Evolutionary conservation across 2,797 vertebrate genomes (phyloP), one percentile per base, ranked within the genome.

Genomic region (Aphelocoma californica): DNA sequence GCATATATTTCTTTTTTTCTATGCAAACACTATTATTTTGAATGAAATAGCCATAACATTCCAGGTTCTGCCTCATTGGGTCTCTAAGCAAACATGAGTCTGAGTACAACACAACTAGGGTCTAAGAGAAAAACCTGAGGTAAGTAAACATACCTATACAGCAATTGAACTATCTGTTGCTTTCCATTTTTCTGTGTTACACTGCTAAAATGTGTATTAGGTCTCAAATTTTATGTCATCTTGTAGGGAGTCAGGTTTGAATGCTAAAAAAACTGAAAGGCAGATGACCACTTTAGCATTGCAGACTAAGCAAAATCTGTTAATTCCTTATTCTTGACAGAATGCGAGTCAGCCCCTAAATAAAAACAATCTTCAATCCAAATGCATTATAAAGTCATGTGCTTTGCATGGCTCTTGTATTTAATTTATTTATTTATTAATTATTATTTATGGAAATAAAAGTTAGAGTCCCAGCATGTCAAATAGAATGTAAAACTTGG

Each of bases 61-160:
- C 98, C 99, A 99, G 99, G 99, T 99, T 99, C 99, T 99, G 99
- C 99, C 99, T 99, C 99, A 99, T 99, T 99, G 99, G 99, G 99
- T 99, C 99, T 98, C 99, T 99, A 99, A 99, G 98, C 99, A 99
- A 99, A 99, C 99, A 99, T 98, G 99, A 99, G 98, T 99, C 99
- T 98, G 99, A 99, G 98, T 99, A 99, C 99, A 99, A 99, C 99
- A 99, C 99, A 98, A 99, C 99, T 99, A 99, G 99, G 98, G 99
- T 99, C 98, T 99, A 99, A 98, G 98, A 98, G 98, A 98, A 98
- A 98, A 98, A 98, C 97, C 96, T 98, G 98, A 99, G 99, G 99
- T 99, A 99, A 99, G 99, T 98, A 97, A 97, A 96, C 10, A 92
- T 91, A 92, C 71, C 83, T 64, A 60, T 95, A 90, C 44, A 81